phyloP scores from a whole-genome alignment of 2,888 invertebrate species.

The Chelonus formosanus region DNA sequence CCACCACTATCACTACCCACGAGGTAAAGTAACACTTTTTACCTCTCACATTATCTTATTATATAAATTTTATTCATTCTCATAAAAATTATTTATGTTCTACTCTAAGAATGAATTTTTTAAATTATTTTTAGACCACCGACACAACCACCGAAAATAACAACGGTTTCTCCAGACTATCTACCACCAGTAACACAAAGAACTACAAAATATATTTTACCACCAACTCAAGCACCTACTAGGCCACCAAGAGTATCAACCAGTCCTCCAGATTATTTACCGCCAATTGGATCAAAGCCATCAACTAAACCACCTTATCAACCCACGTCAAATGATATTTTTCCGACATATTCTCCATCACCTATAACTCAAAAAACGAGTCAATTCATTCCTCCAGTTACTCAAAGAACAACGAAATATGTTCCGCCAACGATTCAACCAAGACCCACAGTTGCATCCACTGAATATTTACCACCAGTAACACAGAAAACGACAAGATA shows the following conservation, averaged over 20 bases:
- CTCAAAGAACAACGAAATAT: constrained; percentile 27
- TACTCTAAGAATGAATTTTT: too few species aligned
- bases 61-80: too few species aligned
- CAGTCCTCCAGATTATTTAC: constrained; percentile 5
- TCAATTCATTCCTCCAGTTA: constrained; percentile 26
- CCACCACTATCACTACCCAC: constrained; percentile 38
- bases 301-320: constrained; percentile 31
- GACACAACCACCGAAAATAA: constrained; percentile 22
- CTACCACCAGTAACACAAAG: constrained; percentile 30
- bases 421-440: constrained; percentile 24
- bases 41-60: too few species aligned
- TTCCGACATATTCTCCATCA: background rate
- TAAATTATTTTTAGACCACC: background rate
- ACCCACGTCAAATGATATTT: constrained; percentile 9
- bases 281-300: constrained; percentile 27
- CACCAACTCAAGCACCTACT: constrained; percentile 22
- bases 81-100: too few species aligned
- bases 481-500: constrained; percentile 32
- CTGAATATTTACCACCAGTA: constrained; percentile 13
- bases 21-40: background rate
- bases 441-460: constrained; percentile 19
- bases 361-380: constrained; percentile 29
- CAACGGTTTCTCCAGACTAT: constrained; percentile 30
- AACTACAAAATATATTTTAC: constrained; percentile 12
- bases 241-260: constrained; percentile 26